Conservation (phyloP, 2,888 invertebrate species). For the Protodeltote pygarga region DNA sequence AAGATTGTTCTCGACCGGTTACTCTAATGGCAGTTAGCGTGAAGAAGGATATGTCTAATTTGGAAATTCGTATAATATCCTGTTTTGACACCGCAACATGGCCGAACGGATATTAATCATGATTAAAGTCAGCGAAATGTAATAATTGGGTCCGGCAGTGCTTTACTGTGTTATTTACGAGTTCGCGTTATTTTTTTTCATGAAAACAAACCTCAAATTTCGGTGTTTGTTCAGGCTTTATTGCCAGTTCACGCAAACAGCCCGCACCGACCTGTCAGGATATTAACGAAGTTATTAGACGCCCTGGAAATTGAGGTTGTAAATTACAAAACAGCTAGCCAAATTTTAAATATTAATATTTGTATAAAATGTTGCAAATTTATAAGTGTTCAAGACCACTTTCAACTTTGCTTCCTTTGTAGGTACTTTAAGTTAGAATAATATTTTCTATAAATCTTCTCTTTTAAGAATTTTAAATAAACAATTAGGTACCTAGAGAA, state of each 20-base stretch:
- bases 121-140: constrained; percentile 73
- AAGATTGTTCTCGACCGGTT: constrained; percentile 17
- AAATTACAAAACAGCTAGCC: constrained; percentile 17
- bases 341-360: too few relatives aligned
- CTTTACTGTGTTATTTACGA: constrained; percentile 78
- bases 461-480: too few relatives aligned
- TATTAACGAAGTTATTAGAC: constrained; percentile 57
- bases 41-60: constrained; percentile 40
- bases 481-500: too few relatives aligned
- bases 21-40: constrained; percentile 17
- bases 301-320: constrained; percentile 29
- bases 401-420: too few relatives aligned
- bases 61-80: constrained; percentile 50
- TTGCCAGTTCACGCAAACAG: constrained; percentile 66
- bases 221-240: constrained; percentile 65
- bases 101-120: constrained; percentile 70
- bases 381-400: too few relatives aligned
- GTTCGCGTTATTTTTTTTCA: constrained; percentile 69
- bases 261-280: constrained; percentile 46
- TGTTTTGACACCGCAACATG: constrained; percentile 52
- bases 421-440: background rate
- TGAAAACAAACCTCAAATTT: constrained; percentile 68
- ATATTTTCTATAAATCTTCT: background rate
- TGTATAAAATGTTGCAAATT: too few relatives aligned
- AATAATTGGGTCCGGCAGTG: constrained; percentile 74